phyloP scores from a whole-genome alignment of 30 jellyfish, hydroid and myxozoan genomes.

The Pseudorhiza aurosa region DNA sequence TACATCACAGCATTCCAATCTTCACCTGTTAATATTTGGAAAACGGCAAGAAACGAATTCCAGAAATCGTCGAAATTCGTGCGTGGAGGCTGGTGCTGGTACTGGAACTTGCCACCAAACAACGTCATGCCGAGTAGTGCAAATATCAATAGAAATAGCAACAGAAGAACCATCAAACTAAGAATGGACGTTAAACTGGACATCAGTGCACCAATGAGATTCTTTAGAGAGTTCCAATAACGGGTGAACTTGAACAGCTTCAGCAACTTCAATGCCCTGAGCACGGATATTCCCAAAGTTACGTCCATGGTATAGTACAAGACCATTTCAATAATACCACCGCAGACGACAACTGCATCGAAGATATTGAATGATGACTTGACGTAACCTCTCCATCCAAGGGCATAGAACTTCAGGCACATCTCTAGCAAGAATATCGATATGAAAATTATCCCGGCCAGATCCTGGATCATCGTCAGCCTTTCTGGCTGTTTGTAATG shows the following conservation, averaged over 20 bases:
- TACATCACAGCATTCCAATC: conserved; percentile 92
- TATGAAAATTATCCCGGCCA: conserved; percentile 48
- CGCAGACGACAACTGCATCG: conserved; percentile 84
- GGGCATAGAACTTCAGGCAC: conserved; percentile 80
- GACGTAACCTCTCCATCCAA: conserved; percentile 73
- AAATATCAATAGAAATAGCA: conserved; percentile 78
- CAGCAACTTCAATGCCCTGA: conserved; percentile 86
- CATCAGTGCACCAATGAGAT: conserved; percentile 88
- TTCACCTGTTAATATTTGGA: conserved; percentile 89
- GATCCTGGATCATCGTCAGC: conserved; percentile 45
- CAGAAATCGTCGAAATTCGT: conserved; percentile 94
- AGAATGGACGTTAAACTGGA: conserved; percentile 80
- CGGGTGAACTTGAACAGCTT: conserved; percentile 94
- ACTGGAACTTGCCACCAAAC: conserved; percentile 94
- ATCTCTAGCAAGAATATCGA: conserved; percentile 70
- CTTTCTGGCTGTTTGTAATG: conserved; percentile 78
- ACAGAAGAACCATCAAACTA: conserved; percentile 85
- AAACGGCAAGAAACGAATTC: conserved; percentile 94
- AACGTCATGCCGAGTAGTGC: conserved; percentile 97
- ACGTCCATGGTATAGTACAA: conserved; percentile 55
- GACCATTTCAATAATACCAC: conserved; percentile 83
- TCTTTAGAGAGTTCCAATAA: conserved; percentile 93
- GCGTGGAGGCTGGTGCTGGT: conserved; percentile 74
- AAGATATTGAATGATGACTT: conserved; percentile 81
- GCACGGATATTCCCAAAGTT: conserved; percentile 93